Percentiles rank a stretch among this genome's conserved stretches.
These are phyloP conservation scores for Meganola albula DNA, from an alignment of 2,888 invertebrate genomes.

Conservation along the genomic window DNA sequence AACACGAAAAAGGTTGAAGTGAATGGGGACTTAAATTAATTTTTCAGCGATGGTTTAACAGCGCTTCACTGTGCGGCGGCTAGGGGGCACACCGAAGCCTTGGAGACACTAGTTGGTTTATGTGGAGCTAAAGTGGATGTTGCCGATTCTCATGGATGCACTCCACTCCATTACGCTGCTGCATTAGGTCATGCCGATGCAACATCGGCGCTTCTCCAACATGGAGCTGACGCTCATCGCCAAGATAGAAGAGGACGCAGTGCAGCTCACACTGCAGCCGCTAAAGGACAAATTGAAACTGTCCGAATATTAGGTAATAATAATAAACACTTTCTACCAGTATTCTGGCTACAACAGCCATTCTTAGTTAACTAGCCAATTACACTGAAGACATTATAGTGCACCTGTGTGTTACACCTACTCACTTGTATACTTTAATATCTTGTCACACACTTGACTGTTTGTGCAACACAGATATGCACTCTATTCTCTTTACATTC, in stretches of 20 bases:
- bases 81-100: conserved; percentile 94
- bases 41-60: conserved; percentile 91
- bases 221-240: conserved; percentile 93
- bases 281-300: conserved; percentile 95
- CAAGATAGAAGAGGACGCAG: conserved; percentile 95
- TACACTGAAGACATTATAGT: too few species aligned
- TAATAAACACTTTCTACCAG: too few species aligned
- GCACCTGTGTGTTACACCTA: too few species aligned
- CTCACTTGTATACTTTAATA: too few species aligned
- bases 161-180: conserved; percentile 97
- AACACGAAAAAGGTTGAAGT: too few species aligned
- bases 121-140: conserved; percentile 94
- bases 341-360: too few species aligned
- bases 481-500: too few species aligned
- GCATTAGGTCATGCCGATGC: conserved; percentile 97
- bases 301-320: conserved; percentile 85
- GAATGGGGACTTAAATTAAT: too few species aligned
- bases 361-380: too few species aligned
- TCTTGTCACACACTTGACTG: too few species aligned
- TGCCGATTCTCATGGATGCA: conserved; percentile 95
- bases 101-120: conserved; percentile 90
- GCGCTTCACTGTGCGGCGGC: conserved; percentile 98
- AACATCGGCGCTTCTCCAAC: conserved; percentile 90
- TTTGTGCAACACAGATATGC: too few species aligned
- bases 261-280: conserved; percentile 96